Evolutionary conservation across 2,888 invertebrate species (phyloP).

Genomic region (Amphimallon solstitiale): DNA sequence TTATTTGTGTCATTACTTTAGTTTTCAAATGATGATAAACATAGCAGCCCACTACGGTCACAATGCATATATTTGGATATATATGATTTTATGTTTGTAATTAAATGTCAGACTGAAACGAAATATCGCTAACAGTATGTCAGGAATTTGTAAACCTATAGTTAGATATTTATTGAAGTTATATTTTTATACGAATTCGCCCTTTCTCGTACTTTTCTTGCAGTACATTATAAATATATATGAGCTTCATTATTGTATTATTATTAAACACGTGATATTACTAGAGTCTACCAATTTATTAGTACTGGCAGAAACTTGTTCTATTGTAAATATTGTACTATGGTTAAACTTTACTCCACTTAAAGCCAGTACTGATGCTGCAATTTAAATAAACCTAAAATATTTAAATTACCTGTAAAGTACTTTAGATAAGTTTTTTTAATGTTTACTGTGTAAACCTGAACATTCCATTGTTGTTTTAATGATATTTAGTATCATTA

Average conservation of each 20-base stretch:
- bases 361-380: background rate
- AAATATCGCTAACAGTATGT: too few species aligned
- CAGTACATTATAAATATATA: background rate
- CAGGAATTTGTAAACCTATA: too few species aligned
- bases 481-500: constrained; percentile 4
- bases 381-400: background rate
- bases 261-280: constrained; percentile 21
- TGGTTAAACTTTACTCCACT: background rate
- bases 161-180: too few species aligned
- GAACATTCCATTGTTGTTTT: constrained; percentile 33
- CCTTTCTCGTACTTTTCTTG: too few species aligned
- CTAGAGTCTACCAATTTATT: constrained; percentile 23
- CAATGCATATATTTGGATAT: too few species aligned
- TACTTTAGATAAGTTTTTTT: constrained; percentile 20
- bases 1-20: too few species aligned
- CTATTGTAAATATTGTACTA: constrained; percentile 9
- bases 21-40: too few species aligned
- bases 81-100: too few species aligned
- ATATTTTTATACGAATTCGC: too few species aligned
- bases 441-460: constrained; percentile 38
- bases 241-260: constrained; percentile 3
- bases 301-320: background rate
- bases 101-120: too few species aligned
- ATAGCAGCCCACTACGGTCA: too few species aligned
- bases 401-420: constrained; percentile 27